Conservation (phyloP, 2,797 vertebrate genomes). For the Centropyge bicolor region DNA sequence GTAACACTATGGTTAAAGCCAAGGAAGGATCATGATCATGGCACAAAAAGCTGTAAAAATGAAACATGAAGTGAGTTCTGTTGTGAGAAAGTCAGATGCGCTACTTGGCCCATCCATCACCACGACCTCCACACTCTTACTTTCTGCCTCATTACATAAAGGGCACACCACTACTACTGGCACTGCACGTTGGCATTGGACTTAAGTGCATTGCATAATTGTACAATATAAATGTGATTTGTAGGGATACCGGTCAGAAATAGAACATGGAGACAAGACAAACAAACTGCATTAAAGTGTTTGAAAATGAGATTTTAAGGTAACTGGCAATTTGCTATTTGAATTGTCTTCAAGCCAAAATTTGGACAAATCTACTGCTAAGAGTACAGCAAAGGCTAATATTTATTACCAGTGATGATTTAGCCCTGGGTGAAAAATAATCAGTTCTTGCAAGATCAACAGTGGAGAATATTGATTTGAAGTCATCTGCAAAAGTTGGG, state of each 20-base stretch:
- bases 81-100: background rate
- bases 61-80: background rate
- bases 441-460: background rate
- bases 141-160: conserved; percentile 12
- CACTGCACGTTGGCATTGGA: background rate
- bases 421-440: background rate
- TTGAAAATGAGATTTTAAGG: background rate
- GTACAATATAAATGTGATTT: conserved; percentile 3
- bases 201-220: background rate
- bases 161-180: background rate
- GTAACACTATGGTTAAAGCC: background rate
- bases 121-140: conserved; percentile 5
- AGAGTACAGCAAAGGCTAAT: background rate
- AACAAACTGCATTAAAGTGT: background rate
- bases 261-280: background rate
- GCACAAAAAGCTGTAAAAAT: background rate
- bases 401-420: background rate
- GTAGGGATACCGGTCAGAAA: background rate
- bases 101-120: background rate
- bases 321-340: background rate
- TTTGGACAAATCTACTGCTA: background rate
- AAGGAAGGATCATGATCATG: background rate
- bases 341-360: background rate
- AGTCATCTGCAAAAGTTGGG: background rate
- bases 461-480: background rate